phyloP scores from a whole-genome alignment of 92 coral and sea anemone genomes.

The Parazoanthus swiftii region DNA sequence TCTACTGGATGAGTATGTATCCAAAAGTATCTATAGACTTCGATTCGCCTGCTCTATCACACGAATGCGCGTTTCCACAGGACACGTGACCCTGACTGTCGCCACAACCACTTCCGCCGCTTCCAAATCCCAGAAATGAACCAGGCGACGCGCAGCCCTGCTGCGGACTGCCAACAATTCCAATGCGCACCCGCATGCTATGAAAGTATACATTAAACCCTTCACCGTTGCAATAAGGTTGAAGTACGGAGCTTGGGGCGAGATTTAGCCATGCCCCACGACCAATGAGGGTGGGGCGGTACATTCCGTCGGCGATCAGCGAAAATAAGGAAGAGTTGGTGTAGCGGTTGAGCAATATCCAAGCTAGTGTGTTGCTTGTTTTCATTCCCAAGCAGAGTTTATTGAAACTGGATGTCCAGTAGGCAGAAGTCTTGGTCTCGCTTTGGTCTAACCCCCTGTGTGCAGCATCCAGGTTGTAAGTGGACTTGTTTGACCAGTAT shows the following conservation, averaged over 20 bases:
- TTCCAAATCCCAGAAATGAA: constrained; percentile 47
- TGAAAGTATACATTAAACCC: constrained; percentile 41
- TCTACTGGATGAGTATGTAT: constrained; percentile 41
- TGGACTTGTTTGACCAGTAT: constrained; percentile 47
- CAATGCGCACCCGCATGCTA: constrained; percentile 13
- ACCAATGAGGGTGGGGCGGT: constrained; percentile 45
- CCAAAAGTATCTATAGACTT: constrained; percentile 20
- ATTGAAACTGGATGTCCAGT: constrained; percentile 47
- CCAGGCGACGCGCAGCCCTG: constrained; percentile 26
- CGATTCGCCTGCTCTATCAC: background rate
- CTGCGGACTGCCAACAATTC: constrained; percentile 22
- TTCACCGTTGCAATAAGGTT: constrained; percentile 44
- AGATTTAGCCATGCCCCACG: constrained; percentile 43
- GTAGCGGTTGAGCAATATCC: constrained; percentile 26
- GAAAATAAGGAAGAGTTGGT: constrained; percentile 45
- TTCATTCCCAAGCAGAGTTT: constrained; percentile 60
- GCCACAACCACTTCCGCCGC: constrained; percentile 16
- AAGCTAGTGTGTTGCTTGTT: constrained; percentile 38
- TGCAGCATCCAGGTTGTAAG: constrained; percentile 43
- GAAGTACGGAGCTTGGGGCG: constrained; percentile 49
- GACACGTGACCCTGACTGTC: background rate
- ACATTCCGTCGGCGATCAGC: constrained; percentile 50
- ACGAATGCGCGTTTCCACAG: constrained; percentile 35
- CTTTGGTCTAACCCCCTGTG: constrained; percentile 30
- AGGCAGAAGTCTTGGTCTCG: constrained; percentile 54